A percentile compares a stretch with the other conserved stretches of the same genome.
phyloP scores from a whole-genome alignment of 1,140 invertebrate genomes.

The Polyergus mexicanus region DNA sequence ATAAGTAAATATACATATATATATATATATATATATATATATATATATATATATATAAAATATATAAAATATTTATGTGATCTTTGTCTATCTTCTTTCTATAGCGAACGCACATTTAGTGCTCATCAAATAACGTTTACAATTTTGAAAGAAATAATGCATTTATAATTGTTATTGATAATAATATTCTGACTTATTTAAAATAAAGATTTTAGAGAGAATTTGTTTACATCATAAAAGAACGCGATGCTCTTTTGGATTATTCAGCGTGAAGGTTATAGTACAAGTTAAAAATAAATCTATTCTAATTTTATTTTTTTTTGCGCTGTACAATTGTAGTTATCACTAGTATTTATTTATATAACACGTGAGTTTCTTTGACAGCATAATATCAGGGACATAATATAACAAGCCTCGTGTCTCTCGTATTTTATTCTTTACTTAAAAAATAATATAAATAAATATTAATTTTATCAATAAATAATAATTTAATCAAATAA shows the following conservation, averaged over 20 bases:
- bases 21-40: too few species aligned
- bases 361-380: background rate
- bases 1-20: too few species aligned
- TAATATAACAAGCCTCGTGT: too few species aligned
- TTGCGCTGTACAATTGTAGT: too few species aligned
- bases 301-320: background rate
- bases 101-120: background rate
- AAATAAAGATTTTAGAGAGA: background rate
- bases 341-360: background rate
- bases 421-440: background rate
- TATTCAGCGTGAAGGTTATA: too few species aligned
- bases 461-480: background rate
- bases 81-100: too few species aligned
- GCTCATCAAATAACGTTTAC: background rate
- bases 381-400: too few species aligned
- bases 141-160: background rate
- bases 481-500: background rate
- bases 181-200: background rate
- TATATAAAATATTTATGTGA: background rate
- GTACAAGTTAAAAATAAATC: background rate
- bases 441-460: background rate
- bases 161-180: background rate
- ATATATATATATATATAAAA: background rate
- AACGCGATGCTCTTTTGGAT: too few species aligned
- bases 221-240: too few species aligned